Percentiles rank a stretch among this genome's conserved stretches.
These are phyloP conservation scores for Teleogryllus oceanicus DNA, from an alignment of 2,888 invertebrate genomes.

Conservation along the genomic window DNA sequence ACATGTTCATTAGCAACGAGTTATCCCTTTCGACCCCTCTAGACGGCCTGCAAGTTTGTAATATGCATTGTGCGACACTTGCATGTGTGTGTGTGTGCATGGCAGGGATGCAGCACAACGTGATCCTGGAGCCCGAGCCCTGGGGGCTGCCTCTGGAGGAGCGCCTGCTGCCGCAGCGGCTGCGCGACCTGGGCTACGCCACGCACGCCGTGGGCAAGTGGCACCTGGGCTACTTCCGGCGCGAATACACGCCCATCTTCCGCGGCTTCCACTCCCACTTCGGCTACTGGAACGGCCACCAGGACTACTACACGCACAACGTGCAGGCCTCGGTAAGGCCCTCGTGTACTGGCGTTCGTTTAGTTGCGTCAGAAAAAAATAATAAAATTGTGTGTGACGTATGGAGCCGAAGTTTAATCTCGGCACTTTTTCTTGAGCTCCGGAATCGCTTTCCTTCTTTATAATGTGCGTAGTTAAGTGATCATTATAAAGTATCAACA, in stretches of 20 bases:
- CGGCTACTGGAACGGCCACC: conserved; percentile 74
- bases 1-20: too few species aligned
- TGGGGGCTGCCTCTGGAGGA: conserved; percentile 67
- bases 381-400: too few species aligned
- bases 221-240: conserved; percentile 77
- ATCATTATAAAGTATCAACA: too few species aligned
- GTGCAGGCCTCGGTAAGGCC: conserved; percentile 50
- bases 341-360: conserved; percentile 26
- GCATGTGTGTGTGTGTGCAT: background rate
- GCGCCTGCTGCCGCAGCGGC: conserved; percentile 66
- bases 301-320: conserved; percentile 72
- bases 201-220: conserved; percentile 88
- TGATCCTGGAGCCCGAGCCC: conserved; percentile 64
- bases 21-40: too few species aligned
- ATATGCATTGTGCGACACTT: too few species aligned
- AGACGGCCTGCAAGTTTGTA: too few species aligned
- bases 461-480: too few species aligned
- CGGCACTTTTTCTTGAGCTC: too few species aligned
- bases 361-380: background rate
- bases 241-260: conserved; percentile 66
- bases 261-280: conserved; percentile 78
- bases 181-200: conserved; percentile 64
- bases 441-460: too few species aligned
- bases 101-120: conserved; percentile 67
- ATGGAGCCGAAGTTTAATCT: too few species aligned